Conservation (phyloP, 2,113 vertebrate species). For the Osmerus mordax region DNA sequence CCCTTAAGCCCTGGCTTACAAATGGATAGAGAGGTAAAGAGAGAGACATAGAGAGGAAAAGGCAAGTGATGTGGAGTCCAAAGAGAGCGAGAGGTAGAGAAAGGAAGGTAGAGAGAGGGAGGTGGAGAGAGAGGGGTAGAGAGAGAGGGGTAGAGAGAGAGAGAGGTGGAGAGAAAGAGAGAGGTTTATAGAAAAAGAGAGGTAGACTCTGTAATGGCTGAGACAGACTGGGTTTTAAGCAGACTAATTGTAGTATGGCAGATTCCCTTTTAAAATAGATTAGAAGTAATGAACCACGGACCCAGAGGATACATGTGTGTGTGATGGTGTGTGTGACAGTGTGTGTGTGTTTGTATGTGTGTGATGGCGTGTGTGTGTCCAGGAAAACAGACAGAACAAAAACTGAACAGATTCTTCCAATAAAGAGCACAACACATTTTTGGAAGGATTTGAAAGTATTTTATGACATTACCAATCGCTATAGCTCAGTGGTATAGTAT, state of each 20-base stretch:
- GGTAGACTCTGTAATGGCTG: constrained; percentile 44
- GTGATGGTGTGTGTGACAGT: constrained; percentile 40
- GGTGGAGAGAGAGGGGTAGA: not conserved
- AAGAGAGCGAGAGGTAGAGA: not conserved
- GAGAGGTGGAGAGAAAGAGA: constrained; percentile 1
- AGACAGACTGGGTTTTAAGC: constrained; percentile 59
- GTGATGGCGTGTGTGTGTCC: constrained; percentile 41
- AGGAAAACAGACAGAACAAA: no score
- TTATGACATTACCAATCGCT: no score
- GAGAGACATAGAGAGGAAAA: not conserved
- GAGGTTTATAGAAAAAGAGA: constrained; percentile 10
- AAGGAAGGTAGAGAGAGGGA: not conserved
- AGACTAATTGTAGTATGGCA: constrained; percentile 62
- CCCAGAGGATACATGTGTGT: constrained; percentile 44
- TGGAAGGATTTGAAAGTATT: no score
- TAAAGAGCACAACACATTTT: no score
- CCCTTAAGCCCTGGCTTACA: not conserved
- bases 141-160: constrained; percentile 6
- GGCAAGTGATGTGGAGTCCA: not conserved
- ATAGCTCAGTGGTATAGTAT: no score
- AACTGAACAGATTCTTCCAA: no score
- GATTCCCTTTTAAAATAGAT: constrained; percentile 64
- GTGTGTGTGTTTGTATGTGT: not conserved
- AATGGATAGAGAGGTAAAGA: not conserved
- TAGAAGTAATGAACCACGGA: constrained; percentile 59